Evolutionary conservation across 2,888 invertebrate species (phyloP).

Genomic region (Argyresthia albistria): DNA sequence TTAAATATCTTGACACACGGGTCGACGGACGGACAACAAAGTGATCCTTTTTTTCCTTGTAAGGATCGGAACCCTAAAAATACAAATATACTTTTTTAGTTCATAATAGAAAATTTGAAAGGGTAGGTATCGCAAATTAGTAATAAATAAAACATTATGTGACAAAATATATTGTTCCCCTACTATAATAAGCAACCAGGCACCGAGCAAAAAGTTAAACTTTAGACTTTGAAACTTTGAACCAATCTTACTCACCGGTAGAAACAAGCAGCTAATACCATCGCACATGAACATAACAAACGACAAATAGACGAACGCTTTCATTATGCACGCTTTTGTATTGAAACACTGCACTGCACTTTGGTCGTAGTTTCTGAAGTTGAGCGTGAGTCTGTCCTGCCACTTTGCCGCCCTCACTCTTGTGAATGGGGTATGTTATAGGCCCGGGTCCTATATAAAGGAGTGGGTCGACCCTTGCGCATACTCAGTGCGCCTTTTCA

Average conservation of each 20-base stretch:
- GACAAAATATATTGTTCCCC: neutral
- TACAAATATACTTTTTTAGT: no score
- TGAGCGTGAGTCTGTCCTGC: neutral
- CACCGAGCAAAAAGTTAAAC: neutral
- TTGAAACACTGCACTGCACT: neutral
- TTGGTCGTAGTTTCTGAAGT: neutral
- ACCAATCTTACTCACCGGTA: constrained; percentile 45
- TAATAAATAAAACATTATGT: neutral
- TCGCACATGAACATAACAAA: constrained; percentile 39
- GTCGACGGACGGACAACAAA: no score
- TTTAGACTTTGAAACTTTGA: neutral
- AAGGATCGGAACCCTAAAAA: no score
- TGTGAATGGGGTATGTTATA: constrained; percentile 51
- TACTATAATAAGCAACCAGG: no score
- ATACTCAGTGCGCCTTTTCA: constrained; percentile 24
- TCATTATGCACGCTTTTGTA: constrained; percentile 26
- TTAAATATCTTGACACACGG: no score
- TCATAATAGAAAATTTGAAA: no score
- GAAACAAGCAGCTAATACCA: constrained; percentile 36
- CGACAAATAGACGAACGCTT: constrained; percentile 34
- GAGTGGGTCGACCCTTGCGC: constrained; percentile 49
- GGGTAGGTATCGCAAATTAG: no score
- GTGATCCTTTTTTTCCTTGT: no score
- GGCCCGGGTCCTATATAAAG: constrained; percentile 52
- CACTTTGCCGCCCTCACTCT: constrained; percentile 14